phyloP scores from a whole-genome alignment of 1,140 invertebrate species.

The Platyura marginata region DNA sequence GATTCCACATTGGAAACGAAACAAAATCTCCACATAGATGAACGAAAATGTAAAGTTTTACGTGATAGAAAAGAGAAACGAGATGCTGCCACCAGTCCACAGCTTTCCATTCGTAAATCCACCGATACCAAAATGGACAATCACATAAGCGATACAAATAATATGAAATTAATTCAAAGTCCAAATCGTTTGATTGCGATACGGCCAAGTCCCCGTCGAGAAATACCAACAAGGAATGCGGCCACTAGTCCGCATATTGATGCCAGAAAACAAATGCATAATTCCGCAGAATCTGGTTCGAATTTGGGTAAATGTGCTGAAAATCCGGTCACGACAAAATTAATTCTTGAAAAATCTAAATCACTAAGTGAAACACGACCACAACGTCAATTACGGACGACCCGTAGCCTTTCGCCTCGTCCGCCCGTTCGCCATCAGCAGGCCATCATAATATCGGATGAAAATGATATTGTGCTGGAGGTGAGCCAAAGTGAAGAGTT shows the following conservation, averaged over 20 bases:
- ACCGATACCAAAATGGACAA: not conserved
- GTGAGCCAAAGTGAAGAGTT: conserved; percentile 3
- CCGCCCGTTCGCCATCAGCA: conserved; percentile 7
- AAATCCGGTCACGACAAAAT: not conserved
- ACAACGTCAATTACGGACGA: conserved; percentile 4
- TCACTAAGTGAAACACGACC: conserved; percentile 6
- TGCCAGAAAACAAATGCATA: conserved; percentile 3
- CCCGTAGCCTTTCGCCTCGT: conserved; percentile 6
- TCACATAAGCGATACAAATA: not conserved
- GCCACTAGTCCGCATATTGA: conserved; percentile 6
- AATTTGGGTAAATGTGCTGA: not conserved
- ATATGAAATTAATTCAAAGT: not conserved
- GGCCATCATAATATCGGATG: conserved; percentile 5
- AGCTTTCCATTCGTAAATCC: not conserved
- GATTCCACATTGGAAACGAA: not conserved
- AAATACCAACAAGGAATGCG: conserved; percentile 6
- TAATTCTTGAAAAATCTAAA: conserved; percentile 6
- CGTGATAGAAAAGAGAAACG: not conserved
- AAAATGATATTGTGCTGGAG: conserved; percentile 6
- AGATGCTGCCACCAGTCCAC: conserved; percentile 3
- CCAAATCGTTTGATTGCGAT: not conserved
- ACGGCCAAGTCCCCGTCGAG: not conserved
- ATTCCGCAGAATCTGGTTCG: not conserved
- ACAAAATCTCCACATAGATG: not conserved
- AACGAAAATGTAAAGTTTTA: not conserved